Base-by-base conservation (phyloP, 2,888 invertebrate species). In the Polia nebulosa region DNA sequence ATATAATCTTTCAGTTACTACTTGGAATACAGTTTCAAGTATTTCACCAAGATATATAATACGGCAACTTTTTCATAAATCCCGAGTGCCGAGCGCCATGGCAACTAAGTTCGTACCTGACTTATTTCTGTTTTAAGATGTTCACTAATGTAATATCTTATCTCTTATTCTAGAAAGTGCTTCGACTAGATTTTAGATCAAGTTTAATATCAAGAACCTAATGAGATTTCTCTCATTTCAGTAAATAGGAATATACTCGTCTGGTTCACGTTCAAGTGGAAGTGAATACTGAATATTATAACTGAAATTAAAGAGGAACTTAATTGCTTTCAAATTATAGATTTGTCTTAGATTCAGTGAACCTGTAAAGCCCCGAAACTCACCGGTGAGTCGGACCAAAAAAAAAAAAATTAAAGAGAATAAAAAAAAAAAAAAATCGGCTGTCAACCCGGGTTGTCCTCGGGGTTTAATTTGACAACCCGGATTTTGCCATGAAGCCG, bases 61-160 rank as follows among this genome's bases (percentile, higher is more conserved):
- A 44, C 25, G 17, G 39, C 34, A 52, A 34, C 20, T 34, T 45
- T 41, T 34, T 55, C 53, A 49, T 44, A 47, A 59, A 25, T 11
- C 25, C 20, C 29, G 29, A 36, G 47, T 27, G 13, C 11, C 8
- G 22, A 32, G 11, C 20, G 49, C 11, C 49, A 45, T 39, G 44
- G 22, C 32, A 51, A 56, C 68, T 34, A n/a, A 75, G 34, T 47
- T 41, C 7, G 36, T 49, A 17, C 15, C 22, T 17, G 45, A 51
- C 59, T 36, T 66, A 32, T 74, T 36, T 25, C 59, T 25, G 36
- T 32, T 44, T 49, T 20, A 34, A 58, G 29, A 47, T 47, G 29
- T 44, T 59, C 36, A 20, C n/a, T 67, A 32, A 74, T 49, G 20
- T 47, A 29, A 58, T 72, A 41, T 47, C n/a, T n/a, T 1, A 5